A percentile compares a stretch with the other conserved stretches of the same genome.
phyloP scores from a whole-genome alignment of 1,140 invertebrate species.

The Aculops lycopersici region DNA sequence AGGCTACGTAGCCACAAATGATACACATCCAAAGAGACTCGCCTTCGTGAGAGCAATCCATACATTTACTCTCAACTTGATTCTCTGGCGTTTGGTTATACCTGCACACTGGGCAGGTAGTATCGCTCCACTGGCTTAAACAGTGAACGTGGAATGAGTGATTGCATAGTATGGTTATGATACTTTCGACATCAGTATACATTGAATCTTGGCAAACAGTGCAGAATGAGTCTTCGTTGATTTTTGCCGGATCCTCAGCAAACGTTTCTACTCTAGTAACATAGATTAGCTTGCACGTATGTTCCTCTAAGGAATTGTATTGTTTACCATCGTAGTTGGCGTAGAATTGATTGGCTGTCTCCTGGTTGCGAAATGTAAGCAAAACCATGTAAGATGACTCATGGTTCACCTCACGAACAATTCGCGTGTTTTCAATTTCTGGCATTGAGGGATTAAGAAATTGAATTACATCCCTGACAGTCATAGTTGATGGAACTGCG shows the following conservation, averaged over 20 bases:
- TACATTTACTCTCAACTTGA: slow-evolving; percentile 42
- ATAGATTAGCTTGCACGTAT: slow-evolving; percentile 70
- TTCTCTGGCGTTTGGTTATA: slow-evolving; percentile 77
- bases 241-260: slow-evolving; percentile 22
- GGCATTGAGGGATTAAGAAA: slow-evolving; percentile 68
- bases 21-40: slow-evolving; percentile 69
- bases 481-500: slow-evolving; percentile 62
- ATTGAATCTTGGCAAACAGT: slow-evolving; percentile 72
- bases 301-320: slow-evolving; percentile 71
- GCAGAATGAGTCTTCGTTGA: slow-evolving; percentile 72
- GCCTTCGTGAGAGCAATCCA: slow-evolving; percentile 31
- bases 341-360: slow-evolving; percentile 62
- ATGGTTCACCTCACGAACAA: slow-evolving; percentile 32
- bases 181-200: slow-evolving; percentile 85
- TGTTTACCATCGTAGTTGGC: slow-evolving; percentile 56
- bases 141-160: slow-evolving; percentile 87
- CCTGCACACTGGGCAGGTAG: slow-evolving; percentile 28
- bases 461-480: slow-evolving; percentile 65
- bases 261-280: slow-evolving; percentile 60
- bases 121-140: slow-evolving; percentile 53
- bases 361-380: slow-evolving; percentile 18
- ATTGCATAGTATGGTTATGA: slow-evolving; percentile 88
- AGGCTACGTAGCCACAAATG: slow-evolving; percentile 91
- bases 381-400: slow-evolving; percentile 83
- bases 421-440: slow-evolving; percentile 59